A percentile compares a stretch with the other conserved stretches of the same genome.
phyloP scores from a whole-genome alignment of 2,888 invertebrate genomes.

The Leptogaster cylindrica region DNA sequence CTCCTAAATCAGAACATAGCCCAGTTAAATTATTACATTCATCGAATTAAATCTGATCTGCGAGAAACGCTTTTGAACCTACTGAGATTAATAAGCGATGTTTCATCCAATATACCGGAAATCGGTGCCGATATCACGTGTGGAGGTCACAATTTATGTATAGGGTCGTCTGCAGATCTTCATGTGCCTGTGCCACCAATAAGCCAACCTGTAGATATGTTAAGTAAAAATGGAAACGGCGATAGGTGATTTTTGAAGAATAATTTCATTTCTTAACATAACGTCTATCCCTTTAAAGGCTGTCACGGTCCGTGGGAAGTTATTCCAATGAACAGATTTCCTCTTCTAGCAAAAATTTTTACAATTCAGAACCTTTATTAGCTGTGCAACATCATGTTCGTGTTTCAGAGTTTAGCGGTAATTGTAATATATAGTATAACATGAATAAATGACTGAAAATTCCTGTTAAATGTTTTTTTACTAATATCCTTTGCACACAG shows the following conservation, averaged over 20 bases:
- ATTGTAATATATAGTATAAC: slow-evolving; percentile 32
- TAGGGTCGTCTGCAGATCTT: slow-evolving; percentile 58
- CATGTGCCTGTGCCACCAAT: slow-evolving; percentile 53
- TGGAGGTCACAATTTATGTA: slow-evolving; percentile 45
- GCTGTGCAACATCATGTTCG: slow-evolving; percentile 2
- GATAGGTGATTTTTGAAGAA: slow-evolving; percentile 38
- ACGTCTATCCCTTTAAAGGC: background rate
- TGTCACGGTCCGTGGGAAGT: slow-evolving; percentile 57
- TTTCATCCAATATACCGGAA: background rate
- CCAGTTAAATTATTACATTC: slow-evolving; percentile 69
- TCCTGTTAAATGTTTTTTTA: no score
- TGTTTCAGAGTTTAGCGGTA: slow-evolving; percentile 17
- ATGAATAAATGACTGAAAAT: no score
- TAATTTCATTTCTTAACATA: background rate
- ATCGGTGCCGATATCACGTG: background rate
- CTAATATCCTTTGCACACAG: no score
- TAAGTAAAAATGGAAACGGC: slow-evolving; percentile 19
- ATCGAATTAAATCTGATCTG: slow-evolving; percentile 53
- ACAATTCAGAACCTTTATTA: slow-evolving; percentile 48
- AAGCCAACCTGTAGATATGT: slow-evolving; percentile 41
- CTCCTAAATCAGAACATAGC: slow-evolving; percentile 93
- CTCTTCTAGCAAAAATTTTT: slow-evolving; percentile 40
- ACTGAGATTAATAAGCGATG: slow-evolving; percentile 53
- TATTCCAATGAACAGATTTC: slow-evolving; percentile 56
- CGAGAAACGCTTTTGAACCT: slow-evolving; percentile 58